These are phyloP conservation scores for Xylota segnis DNA, from an alignment of 2,888 invertebrate species.

Conservation along the genomic window DNA sequence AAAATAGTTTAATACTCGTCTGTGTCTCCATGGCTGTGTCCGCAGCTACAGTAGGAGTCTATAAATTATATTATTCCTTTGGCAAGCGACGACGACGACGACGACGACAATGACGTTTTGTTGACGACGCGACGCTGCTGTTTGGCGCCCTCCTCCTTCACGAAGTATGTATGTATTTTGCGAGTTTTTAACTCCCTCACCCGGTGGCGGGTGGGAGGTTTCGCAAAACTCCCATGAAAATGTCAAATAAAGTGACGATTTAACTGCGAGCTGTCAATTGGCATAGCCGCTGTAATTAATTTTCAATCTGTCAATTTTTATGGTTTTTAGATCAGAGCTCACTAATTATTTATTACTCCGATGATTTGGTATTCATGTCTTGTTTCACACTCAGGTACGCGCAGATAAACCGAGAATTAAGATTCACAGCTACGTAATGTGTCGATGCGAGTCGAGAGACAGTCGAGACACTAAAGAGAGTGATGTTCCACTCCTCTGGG, in stretches of 20 bases:
- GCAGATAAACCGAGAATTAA: conserved; percentile 13
- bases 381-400: conserved; percentile 44
- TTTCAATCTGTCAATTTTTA: conserved; percentile 66
- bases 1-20: conserved; percentile 57
- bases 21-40: conserved; percentile 30
- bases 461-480: neutral
- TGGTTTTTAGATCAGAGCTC: conserved; percentile 62
- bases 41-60: conserved; percentile 50
- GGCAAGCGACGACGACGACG: conserved; percentile 42
- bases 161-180: neutral
- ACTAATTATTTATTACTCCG: conserved; percentile 61
- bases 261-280: conserved; percentile 58
- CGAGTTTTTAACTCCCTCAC: conserved; percentile 24
- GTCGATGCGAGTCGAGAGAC: neutral
- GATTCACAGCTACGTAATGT: conserved; percentile 20
- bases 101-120: conserved; percentile 39
- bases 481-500: conserved; percentile 21
- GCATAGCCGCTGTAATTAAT: conserved; percentile 42
- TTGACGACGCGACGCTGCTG: conserved; percentile 18
- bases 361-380: conserved; percentile 59
- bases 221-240: conserved; percentile 28
- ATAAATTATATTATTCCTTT: conserved; percentile 64
- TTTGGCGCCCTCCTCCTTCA: conserved; percentile 19
- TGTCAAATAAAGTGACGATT: conserved; percentile 51
- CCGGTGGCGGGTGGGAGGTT: neutral